Evolutionary conservation across 1,140 invertebrate species (phyloP), one percentile per base, ranked within the genome.

Genomic region (Piezodorus guildinii): DNA sequence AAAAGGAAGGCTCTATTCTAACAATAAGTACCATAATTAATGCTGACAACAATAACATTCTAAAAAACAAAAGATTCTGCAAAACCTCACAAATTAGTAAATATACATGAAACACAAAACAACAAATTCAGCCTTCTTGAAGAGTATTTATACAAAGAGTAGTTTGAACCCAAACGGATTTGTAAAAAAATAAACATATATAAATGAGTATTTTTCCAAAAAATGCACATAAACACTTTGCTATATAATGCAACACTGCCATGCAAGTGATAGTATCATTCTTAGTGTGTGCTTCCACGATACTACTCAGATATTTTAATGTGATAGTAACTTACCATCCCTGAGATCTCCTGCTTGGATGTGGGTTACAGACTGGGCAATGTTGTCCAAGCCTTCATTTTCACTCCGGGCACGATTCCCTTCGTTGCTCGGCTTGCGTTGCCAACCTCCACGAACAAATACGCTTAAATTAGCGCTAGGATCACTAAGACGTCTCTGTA

Each of bases 271-370:
- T 10, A 39, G 9, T 39, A 39, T 12, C 34, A 39, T 39, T 39
- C 34, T 39, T 39, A 8, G 34, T 39, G 34, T 17, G 9, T 49
- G 9, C 6, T 21, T 17, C 3, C 17, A 49, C 5, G 5, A 49
- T 17, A 49, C 21, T 49, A 49, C 21, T 17, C 1, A 49, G 9
- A 19, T 46, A 12, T 6, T 6, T 15, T 5, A n/a, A 25, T 3
- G 1, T 58, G 15, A 19, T n/a, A 30, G 1, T n/a, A 19, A 75
- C 77, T 82, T 80, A 95, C 92, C 93, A 77, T 96, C 93, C 73
- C 90, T 80, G 67, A 96, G 80, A 77, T 95, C 92, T 15, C 91
- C 91, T 21, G 93, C 93, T 77, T 96, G 91, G 64, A 97, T 94
- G 77, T 96, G 93, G 62, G 82, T 89, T 15, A 90, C 79, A 25